phyloP scores from a whole-genome alignment of 2,113 vertebrate genomes.

The Gorilla gorilla region DNA sequence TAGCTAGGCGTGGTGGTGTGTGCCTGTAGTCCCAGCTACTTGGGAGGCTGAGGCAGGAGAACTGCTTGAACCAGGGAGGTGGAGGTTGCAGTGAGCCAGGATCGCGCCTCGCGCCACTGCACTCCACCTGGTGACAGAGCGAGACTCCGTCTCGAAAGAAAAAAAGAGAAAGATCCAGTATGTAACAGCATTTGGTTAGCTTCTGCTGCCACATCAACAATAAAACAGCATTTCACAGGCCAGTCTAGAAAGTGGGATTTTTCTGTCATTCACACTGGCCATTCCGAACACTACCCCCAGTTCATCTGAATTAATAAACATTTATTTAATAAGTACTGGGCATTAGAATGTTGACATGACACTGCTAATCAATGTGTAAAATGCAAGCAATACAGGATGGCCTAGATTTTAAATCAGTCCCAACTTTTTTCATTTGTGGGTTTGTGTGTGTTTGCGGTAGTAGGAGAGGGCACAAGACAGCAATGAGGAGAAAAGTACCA shows the following conservation, averaged over 20 bases:
- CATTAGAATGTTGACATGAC: neutral
- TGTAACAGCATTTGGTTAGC: neutral
- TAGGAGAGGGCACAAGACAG: rapidly evolving
- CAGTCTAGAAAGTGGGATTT: neutral
- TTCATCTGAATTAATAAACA: slow-evolving; percentile 6
- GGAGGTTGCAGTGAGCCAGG: no score
- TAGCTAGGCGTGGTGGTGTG: no score
- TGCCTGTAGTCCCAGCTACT: no score
- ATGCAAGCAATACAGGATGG: neutral
- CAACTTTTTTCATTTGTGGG: rapidly evolving
- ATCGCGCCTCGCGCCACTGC: no score
- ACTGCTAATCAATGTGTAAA: neutral
- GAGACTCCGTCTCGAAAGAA: no score
- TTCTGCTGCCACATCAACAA: neutral
- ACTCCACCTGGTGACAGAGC: no score
- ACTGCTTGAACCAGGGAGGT: no score
- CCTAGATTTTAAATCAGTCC: neutral
- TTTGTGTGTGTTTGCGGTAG: neutral
- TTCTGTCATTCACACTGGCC: neutral
- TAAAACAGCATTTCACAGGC: neutral
- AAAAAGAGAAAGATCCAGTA: neutral
- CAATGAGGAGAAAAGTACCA: neutral
- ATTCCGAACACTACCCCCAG: neutral
- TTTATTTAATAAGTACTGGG: neutral
- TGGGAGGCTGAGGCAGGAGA: no score